Conservation (phyloP, 2,113 vertebrate species). For the Bubo blakistoni region DNA sequence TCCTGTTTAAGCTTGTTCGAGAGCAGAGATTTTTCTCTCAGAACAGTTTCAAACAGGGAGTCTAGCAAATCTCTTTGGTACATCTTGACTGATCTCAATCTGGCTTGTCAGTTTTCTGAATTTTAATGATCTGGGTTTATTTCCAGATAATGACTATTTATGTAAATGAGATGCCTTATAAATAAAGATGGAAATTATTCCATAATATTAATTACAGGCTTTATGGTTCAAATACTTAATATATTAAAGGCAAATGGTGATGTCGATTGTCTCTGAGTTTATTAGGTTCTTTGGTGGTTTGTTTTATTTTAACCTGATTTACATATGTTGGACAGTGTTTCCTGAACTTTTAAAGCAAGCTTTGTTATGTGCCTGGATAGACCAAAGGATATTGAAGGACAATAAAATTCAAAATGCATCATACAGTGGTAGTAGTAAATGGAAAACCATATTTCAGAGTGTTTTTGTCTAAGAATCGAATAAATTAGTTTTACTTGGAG, state of each 20-base stretch:
- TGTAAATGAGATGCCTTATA: slow-evolving; percentile 18
- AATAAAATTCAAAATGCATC: neutral
- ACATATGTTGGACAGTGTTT: neutral
- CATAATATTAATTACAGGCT: neutral
- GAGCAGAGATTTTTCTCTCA: neutral
- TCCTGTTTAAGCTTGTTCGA: neutral
- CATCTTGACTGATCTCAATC: neutral
- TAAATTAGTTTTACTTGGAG: neutral
- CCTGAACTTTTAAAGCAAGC: neutral
- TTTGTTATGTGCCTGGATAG: neutral
- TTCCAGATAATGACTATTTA: slow-evolving; percentile 22
- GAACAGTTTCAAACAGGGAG: neutral
- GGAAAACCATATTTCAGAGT: neutral
- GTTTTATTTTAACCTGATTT: neutral
- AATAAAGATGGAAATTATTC: slow-evolving; percentile 1
- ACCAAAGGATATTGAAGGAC: neutral
- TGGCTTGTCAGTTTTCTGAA: neutral
- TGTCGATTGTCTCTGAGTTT: neutral
- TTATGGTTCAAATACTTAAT: neutral
- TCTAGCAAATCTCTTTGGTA: neutral
- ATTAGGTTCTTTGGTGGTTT: neutral
- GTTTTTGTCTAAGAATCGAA: neutral
- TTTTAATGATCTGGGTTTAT: neutral
- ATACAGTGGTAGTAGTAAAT: neutral
- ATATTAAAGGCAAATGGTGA: neutral